Conservation (phyloP, 2,888 invertebrate genomes). For the Helleia helle region DNA sequence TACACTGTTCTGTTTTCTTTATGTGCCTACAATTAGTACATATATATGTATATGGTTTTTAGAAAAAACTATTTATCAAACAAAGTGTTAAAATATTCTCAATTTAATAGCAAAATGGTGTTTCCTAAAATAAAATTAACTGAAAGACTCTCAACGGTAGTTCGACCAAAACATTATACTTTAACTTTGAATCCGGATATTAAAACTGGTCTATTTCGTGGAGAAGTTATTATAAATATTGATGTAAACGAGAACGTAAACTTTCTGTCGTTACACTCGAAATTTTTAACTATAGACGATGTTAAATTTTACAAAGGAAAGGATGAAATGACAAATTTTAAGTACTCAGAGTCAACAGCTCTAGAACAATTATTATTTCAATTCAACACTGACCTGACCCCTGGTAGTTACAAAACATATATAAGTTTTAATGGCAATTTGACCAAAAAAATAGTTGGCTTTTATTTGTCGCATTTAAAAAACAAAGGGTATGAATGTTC, state of each 20-base stretch:
- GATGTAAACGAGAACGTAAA: constrained; percentile 45
- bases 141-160: constrained; percentile 40
- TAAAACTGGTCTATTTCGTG: constrained; percentile 39
- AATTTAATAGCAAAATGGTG: constrained; percentile 20
- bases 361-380: constrained; percentile 49
- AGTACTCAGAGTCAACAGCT: constrained; percentile 38
- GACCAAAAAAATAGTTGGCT: constrained; percentile 79
- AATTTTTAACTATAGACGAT: constrained; percentile 68
- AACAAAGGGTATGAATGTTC: constrained; percentile 49
- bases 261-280: constrained; percentile 71
- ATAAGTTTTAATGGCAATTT: constrained; percentile 78
- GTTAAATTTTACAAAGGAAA: constrained; percentile 38
- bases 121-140: constrained; percentile 31
- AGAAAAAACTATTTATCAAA: too few species aligned
- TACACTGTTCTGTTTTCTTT: too few species aligned
- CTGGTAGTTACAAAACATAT: constrained; percentile 64
- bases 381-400: constrained; percentile 31
- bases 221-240: constrained; percentile 49
- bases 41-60: too few species aligned
- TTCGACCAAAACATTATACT: constrained; percentile 50
- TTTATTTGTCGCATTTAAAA: constrained; percentile 80
- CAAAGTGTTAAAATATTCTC: neutral
- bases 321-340: constrained; percentile 33
- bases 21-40: too few species aligned
- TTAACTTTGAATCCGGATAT: constrained; percentile 43